Conservation (phyloP, 2,888 invertebrate species). For the Gymnocheta viridis region DNA sequence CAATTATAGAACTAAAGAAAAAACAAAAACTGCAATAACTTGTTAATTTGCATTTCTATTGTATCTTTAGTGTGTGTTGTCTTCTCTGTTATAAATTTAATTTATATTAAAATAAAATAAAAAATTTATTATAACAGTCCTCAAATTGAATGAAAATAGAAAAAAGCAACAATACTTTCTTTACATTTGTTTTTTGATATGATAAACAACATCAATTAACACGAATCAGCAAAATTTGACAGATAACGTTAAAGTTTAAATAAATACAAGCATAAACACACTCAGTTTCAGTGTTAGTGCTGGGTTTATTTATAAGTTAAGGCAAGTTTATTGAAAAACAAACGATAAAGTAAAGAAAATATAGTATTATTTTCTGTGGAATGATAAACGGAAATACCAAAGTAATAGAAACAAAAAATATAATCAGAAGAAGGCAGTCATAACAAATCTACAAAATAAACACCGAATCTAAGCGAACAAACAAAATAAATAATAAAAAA, state of each 20-base stretch:
- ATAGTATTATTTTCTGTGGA: conserved; percentile 53
- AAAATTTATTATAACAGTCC: conserved; percentile 31
- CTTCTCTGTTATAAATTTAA: conserved; percentile 26
- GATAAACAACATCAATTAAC: conserved; percentile 54
- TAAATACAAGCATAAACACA: conserved; percentile 39
- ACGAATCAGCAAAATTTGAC: conserved; percentile 48
- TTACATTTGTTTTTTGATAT: conserved; percentile 29
- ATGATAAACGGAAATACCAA: conserved; percentile 72
- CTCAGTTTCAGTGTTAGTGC: conserved; percentile 39
- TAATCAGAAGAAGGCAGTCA: conserved; percentile 62
- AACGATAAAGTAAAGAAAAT: conserved; percentile 49
- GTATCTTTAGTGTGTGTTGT: conserved; percentile 25
- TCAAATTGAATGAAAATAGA: conserved; percentile 56
- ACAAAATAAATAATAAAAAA: conserved; percentile 49
- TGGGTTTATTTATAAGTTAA: conserved; percentile 64
- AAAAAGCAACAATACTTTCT: conserved; percentile 27
- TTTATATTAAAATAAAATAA: conserved; percentile 25
- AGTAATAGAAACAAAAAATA: conserved; percentile 68
- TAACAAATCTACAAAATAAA: conserved; percentile 58
- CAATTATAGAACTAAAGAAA: conserved; percentile 13
- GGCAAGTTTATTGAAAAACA: conserved; percentile 15
- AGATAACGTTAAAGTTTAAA: conserved; percentile 66
- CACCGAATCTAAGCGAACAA: conserved; percentile 64
- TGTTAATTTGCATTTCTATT: conserved; percentile 59
- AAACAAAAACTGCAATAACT: conserved; percentile 16